phyloP scores from a whole-genome alignment of 2,888 invertebrate genomes.

The Pollenia angustigena region DNA sequence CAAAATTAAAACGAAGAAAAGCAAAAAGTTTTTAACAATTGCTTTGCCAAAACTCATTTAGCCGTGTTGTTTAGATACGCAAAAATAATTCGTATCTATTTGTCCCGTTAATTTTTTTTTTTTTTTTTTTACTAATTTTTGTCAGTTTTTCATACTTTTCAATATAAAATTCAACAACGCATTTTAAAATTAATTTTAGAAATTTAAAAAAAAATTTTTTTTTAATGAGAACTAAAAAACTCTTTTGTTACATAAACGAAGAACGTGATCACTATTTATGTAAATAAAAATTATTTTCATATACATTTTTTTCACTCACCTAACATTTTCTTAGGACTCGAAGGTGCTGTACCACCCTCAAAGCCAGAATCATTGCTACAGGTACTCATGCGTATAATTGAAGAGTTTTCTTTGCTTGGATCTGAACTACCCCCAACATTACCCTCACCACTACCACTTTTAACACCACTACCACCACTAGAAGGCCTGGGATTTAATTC shows the following conservation, averaged over 20 bases:
- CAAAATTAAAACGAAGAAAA: conserved; percentile 10
- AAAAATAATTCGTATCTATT: conserved; percentile 25
- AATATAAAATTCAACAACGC: conserved; percentile 60
- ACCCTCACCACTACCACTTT: conserved; percentile 39
- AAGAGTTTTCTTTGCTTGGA: conserved; percentile 76
- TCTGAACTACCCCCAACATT: conserved; percentile 66
- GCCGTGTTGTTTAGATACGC: conserved; percentile 39
- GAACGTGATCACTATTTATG: conserved; percentile 69
- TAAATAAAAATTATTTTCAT: neutral
- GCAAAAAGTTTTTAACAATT: conserved; percentile 44
- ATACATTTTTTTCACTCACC: conserved; percentile 79
- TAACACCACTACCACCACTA: conserved; percentile 44
- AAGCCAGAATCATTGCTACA: conserved; percentile 94
- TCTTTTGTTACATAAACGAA: conserved; percentile 26
- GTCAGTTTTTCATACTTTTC: conserved; percentile 21
- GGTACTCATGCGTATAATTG: conserved; percentile 87
- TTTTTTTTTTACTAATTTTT: conserved; percentile 1
- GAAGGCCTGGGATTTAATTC: conserved; percentile 75
- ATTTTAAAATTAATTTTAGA: conserved; percentile 38
- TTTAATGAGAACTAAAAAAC: neutral
- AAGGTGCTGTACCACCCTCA: conserved; percentile 88
- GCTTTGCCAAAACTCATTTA: conserved; percentile 54
- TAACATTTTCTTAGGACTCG: conserved; percentile 87
- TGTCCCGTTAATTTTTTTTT: conserved; percentile 23
- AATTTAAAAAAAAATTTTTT: neutral